Evolutionary conservation across 2,888 invertebrate species (phyloP).

Genomic region (Meta bourneti): DNA sequence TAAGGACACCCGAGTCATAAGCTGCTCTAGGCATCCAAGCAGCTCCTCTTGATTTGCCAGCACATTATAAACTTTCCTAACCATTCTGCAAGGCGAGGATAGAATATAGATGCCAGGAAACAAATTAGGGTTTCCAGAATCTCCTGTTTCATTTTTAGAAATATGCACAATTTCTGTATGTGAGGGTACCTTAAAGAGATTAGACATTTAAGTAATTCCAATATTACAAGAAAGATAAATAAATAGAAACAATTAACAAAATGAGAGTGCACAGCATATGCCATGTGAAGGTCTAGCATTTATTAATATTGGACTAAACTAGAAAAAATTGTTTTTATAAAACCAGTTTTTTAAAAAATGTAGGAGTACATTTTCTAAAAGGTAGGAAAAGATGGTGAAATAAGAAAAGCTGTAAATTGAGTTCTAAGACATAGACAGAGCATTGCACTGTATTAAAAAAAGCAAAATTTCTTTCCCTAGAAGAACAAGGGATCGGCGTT

Average conservation of each 20-base stretch:
- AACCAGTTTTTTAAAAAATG: no score
- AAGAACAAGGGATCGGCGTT: no score
- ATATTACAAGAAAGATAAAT: neutral
- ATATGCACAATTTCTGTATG: slow-evolving; percentile 52
- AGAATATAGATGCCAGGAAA: slow-evolving; percentile 96
- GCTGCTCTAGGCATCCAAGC: slow-evolving; percentile 95
- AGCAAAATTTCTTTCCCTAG: no score
- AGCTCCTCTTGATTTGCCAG: slow-evolving; percentile 87
- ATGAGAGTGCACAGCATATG: no score
- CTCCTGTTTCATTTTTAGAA: neutral
- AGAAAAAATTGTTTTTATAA: no score
- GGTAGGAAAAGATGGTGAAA: no score
- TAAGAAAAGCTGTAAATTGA: no score
- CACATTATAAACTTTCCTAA: slow-evolving; percentile 95
- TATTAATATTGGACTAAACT: no score
- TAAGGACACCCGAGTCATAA: slow-evolving; percentile 93
- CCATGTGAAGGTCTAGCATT: no score
- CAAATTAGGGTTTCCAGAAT: slow-evolving; percentile 82
- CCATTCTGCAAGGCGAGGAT: slow-evolving; percentile 93
- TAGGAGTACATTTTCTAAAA: no score
- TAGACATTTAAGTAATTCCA: neutral
- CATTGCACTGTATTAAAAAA: no score
- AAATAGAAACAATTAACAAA: neutral
- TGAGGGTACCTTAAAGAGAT: slow-evolving; percentile 39
- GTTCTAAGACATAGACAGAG: no score